phyloP scores from a whole-genome alignment of 1,140 invertebrate species.

The Tigriopus japonicus region DNA sequence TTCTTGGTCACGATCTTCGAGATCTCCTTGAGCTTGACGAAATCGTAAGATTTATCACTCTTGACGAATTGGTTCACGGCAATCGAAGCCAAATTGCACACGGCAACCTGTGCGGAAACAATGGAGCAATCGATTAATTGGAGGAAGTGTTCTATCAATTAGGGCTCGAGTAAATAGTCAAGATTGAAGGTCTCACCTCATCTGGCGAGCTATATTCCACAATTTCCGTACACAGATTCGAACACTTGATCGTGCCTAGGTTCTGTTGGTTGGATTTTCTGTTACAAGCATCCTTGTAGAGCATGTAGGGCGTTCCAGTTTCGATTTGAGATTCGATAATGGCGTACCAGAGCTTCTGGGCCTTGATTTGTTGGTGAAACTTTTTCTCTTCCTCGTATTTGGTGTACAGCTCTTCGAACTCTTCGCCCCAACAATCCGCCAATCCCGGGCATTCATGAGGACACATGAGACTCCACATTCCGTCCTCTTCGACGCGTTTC shows the following conservation, averaged over 20 bases:
- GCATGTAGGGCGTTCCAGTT: constrained; percentile 95
- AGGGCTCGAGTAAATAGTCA: background rate
- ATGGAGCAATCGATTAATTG: background rate
- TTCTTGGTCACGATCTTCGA: constrained; percentile 77
- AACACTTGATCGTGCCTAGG: constrained; percentile 93
- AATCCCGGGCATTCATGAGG: constrained; percentile 81
- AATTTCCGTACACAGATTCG: constrained; percentile 95
- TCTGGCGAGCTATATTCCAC: constrained; percentile 76
- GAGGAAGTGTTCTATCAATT: constrained; percentile 2
- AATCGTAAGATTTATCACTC: constrained; percentile 56
- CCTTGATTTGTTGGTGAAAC: constrained; percentile 54
- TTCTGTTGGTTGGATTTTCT: constrained; percentile 96
- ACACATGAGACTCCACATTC: constrained; percentile 89
- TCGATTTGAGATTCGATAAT: constrained; percentile 92
- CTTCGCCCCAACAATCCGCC: constrained; percentile 74
- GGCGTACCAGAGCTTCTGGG: constrained; percentile 77
- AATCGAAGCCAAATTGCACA: constrained; percentile 95
- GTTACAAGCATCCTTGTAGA: constrained; percentile 95
- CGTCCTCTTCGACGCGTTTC: constrained; percentile 74
- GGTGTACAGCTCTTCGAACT: constrained; percentile 76
- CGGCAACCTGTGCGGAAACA: constrained; percentile 44
- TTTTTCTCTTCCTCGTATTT: constrained; percentile 70
- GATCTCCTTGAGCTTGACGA: constrained; percentile 65
- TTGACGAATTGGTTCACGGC: constrained; percentile 93
- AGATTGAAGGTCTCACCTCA: constrained; percentile 36